Conservation (phyloP, 2,797 vertebrate species). For the Streptopelia turtur region DNA sequence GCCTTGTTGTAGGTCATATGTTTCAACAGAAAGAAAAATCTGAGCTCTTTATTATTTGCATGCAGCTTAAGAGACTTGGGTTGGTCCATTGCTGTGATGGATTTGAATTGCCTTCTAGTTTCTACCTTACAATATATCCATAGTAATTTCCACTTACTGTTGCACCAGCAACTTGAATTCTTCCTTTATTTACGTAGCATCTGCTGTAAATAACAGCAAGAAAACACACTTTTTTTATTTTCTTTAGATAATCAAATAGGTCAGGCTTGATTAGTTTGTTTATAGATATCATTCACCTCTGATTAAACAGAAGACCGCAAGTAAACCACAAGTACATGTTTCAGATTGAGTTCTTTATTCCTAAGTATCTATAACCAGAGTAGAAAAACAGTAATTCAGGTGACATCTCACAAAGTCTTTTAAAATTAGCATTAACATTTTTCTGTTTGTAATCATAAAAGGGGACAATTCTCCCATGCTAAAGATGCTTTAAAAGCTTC, state of each 20-base stretch:
- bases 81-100: neutral
- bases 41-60: neutral
- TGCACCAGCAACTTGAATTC: neutral
- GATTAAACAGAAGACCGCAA: neutral
- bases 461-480: neutral
- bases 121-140: neutral
- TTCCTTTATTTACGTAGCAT: neutral
- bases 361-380: neutral
- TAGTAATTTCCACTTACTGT: neutral
- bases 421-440: neutral
- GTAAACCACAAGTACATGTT: neutral
- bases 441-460: neutral
- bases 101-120: neutral
- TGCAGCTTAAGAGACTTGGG: rapidly evolving
- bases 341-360: neutral
- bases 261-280: neutral
- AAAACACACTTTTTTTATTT: neutral
- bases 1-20: neutral
- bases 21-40: neutral
- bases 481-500: neutral
- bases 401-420: neutral
- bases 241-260: neutral
- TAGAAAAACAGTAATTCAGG: neutral
- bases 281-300: neutral
- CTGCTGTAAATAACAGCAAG: neutral